These are phyloP conservation scores for Epicauta chinensis DNA, from an alignment of 1,140 invertebrate genomes.

Conservation along the genomic window DNA sequence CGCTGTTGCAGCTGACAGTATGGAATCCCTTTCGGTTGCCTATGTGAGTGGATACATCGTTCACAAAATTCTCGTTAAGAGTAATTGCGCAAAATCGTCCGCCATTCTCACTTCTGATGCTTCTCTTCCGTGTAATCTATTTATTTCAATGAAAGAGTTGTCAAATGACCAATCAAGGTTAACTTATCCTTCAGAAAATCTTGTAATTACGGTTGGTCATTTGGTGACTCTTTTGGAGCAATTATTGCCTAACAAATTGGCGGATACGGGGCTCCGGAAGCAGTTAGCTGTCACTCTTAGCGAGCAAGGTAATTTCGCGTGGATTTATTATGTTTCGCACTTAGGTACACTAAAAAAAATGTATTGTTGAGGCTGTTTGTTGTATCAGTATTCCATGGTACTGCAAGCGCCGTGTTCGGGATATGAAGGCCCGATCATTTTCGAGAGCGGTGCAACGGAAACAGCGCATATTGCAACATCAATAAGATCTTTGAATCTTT, in stretches of 20 bases:
- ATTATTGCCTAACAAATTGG: neutral
- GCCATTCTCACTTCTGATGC: too few species aligned
- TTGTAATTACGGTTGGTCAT: neutral
- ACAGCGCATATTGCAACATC: too few species aligned
- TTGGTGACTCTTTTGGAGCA: neutral
- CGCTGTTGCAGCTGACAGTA: neutral
- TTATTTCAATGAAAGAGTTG: neutral
- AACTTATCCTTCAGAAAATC: neutral
- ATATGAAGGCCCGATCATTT: too few species aligned
- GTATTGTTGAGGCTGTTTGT: neutral
- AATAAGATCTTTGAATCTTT: too few species aligned
- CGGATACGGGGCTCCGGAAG: neutral
- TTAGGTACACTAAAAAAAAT: neutral
- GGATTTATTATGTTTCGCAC: neutral
- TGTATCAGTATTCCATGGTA: neutral
- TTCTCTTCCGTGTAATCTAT: neutral
- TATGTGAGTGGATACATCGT: neutral
- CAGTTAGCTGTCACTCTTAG: neutral
- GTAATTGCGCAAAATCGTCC: neutral
- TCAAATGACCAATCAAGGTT: neutral
- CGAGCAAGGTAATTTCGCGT: neutral
- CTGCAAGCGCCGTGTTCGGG: neutral
- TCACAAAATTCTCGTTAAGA: neutral
- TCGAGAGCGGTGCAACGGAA: too few species aligned
- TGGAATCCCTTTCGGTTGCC: neutral